Evolutionary conservation across 2,797 vertebrate species (phyloP), one percentile per base, ranked within the genome.

Genomic region (Eupleurogrammus muticus): DNA sequence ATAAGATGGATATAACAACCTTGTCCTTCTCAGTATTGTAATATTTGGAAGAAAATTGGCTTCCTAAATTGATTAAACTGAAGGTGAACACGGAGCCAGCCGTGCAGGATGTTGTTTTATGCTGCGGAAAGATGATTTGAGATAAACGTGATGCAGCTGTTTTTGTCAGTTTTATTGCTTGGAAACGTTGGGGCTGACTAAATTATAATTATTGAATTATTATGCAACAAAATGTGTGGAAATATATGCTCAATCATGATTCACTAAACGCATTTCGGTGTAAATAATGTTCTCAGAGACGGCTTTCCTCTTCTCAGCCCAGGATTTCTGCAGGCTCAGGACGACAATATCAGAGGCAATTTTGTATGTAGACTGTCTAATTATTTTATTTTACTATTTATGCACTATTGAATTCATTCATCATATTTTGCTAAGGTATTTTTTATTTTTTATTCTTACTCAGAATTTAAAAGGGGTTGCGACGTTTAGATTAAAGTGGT

Each of bases 61-160:
- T 83, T 86, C 67, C 12, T 81, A 77, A 91, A 90, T 90, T 75
- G 89, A 91, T 90, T 91, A 76, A 82, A 63, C 70, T 73, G 81
- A 68, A 88, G 84, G 80, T 87, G 86, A 90, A 64, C 21, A 44
- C 47, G 68, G 62, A 89, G 79, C 53, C 69, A 70, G 70, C 76
- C 79, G 19, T 84, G 82, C 53, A 84, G 61, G 57, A 85, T 85
- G 79, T 68, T 81, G 73, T 74, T 85, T 87, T 81, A 81, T 75
- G 70, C 83, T 44, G 71, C 52, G 36, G 75, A 83, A 78, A 88
- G 81, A 87, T 89, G 77, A 84, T 85, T 86, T 75, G 28, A 79
- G 89, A 88, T 87, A 84, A 90, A 84, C 68, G 62, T 61, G 74
- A 82, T 67, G 70, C 66, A 80, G 77, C 59, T 75, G 68, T 63